Evolutionary conservation across 2,888 invertebrate genomes (phyloP), one percentile per base, ranked within the genome.

Genomic region (Merodon equestris): DNA sequence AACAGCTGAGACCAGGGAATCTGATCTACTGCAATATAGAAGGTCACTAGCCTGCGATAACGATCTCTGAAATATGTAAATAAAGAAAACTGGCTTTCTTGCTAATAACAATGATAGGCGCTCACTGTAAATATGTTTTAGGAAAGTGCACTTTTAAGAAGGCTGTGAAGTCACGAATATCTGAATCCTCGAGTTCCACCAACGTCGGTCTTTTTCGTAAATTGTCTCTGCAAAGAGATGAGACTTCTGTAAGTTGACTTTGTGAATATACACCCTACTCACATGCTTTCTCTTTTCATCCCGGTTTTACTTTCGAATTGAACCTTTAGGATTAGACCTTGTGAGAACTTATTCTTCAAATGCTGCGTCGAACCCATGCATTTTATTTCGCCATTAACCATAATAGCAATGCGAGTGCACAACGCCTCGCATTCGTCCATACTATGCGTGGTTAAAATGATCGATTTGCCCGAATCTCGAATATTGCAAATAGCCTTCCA

Each of bases 361-460:
- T 94, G 92, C 82, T 94, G 94, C 72, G 94, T 92, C 1, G 94
- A 93, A 48, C 95, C 95, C 45, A 94, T 90, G 83, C 93, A 94
- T 84, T 92, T 91, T 85, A 95, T 93, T 82, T 91, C 90, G 0
- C 95, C 96, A 85, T 93, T 93, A 60, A 95, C 95, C 95, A 96
- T 95, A 73, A 96, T 93, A 42, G 94, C 94, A 83, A 96, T 89
- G 7, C 95, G 90, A 1, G 94, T 93, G 87, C 95, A 96, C 42
- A 96, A 90, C 34, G 93, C 94, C 89, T 96, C 95, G 88, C 95
- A 95, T 88, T 96, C 95, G 87, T 94, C 94, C 94, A 96, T 95
- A 87, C 94, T 95, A 89, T 95, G 95, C 47, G 96, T 95, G 14
- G 96, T 96, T 71, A 96, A 90, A 73, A 96, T 91, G 61, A 96